Evolutionary conservation across 64 coral and sea anemone genomes (phyloP).

Genomic region (Orbicella faveolata): DNA sequence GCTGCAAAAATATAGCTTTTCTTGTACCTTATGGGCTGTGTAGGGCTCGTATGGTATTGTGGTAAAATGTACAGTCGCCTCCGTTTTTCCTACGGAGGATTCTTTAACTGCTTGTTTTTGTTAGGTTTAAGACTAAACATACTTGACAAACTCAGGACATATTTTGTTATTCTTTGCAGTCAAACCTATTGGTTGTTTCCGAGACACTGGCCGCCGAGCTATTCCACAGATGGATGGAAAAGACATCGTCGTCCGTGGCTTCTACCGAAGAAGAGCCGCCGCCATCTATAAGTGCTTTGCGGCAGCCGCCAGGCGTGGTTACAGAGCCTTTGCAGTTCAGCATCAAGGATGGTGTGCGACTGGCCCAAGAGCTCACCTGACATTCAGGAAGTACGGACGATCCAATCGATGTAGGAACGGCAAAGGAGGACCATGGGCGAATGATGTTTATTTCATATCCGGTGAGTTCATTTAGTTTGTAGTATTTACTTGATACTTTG

Average conservation of each 20-base stretch:
- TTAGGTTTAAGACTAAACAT: too few relatives aligned
- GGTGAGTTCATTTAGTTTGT: not conserved
- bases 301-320: not conserved
- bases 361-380: constrained; percentile 41
- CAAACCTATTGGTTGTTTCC: constrained; percentile 20
- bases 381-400: constrained; percentile 54
- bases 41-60: too few relatives aligned
- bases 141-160: not conserved
- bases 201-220: constrained; percentile 7
- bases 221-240: constrained; percentile 41
- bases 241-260: constrained; percentile 5
- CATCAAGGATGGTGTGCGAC: constrained; percentile 61
- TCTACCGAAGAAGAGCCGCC: constrained; percentile 39
- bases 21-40: too few relatives aligned
- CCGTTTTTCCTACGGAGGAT: too few relatives aligned
- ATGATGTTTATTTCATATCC: constrained; percentile 59
- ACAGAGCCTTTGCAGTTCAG: constrained; percentile 25
- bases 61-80: too few relatives aligned
- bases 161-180: not conserved
- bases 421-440: constrained; percentile 74
- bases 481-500: not conserved
- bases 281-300: constrained; percentile 18
- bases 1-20: too few relatives aligned
- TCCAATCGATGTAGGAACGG: constrained; percentile 59
- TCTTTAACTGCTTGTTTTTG: too few relatives aligned